These are phyloP conservation scores for Alosa alosa DNA, from an alignment of 2,113 vertebrate genomes.

Conservation along the genomic window DNA sequence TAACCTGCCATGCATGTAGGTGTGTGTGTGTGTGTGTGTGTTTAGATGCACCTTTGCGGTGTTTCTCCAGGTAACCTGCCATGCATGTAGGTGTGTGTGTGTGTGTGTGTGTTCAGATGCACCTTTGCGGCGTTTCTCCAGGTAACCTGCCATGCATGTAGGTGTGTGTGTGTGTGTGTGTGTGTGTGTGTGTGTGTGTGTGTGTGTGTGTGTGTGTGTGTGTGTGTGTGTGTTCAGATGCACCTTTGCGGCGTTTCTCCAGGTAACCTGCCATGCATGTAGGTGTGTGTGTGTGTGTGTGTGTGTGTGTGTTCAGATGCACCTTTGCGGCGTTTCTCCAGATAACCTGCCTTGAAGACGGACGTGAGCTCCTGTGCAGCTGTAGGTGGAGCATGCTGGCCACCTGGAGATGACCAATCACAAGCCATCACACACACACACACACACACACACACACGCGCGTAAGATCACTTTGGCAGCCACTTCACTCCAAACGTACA, in stretches of 20 bases:
- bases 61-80: constrained; percentile 92
- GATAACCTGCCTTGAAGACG: constrained; percentile 87
- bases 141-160: too few relatives aligned
- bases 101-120: constrained; percentile 31
- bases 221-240: constrained; percentile 25
- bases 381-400: constrained; percentile 80
- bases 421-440: not conserved
- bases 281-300: not conserved
- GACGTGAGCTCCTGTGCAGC: constrained; percentile 86
- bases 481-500: too few relatives aligned
- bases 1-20: constrained; percentile 78
- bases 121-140: constrained; percentile 84
- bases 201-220: not conserved
- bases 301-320: constrained; percentile 24
- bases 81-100: too few relatives aligned
- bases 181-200: too few relatives aligned
- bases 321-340: constrained; percentile 97
- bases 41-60: constrained; percentile 81
- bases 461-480: too few relatives aligned
- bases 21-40: not conserved
- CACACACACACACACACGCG: constrained; percentile 21
- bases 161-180: not conserved
- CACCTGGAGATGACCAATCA: constrained; percentile 60
- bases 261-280: constrained; percentile 59
- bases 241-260: constrained; percentile 95